Base-by-base conservation (phyloP, 2,888 invertebrate genomes). In the Monopis laevigella region DNA sequence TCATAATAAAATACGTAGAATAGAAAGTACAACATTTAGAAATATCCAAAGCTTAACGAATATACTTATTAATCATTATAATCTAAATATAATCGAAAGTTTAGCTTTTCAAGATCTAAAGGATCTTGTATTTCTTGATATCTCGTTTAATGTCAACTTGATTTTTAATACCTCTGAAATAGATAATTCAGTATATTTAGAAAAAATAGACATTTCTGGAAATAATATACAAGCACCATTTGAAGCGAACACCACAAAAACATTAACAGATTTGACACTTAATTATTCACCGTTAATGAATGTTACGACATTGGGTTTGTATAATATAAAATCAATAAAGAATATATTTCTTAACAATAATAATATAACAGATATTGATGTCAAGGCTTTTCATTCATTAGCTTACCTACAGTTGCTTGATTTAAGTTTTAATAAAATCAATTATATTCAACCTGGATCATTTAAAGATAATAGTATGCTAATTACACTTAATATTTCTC, bases 401-500 rank as follows among this genome's bases (percentile, higher is more conserved):
- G 47, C 19, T n/a, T 26, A 44, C 24, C 46, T 73, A 10, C 42
- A 32, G 16, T 30, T 43, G 21, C 48, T 73, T 39, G 71, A 73
- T 50, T 42, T 73, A 14, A 72, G 73, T 48, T 56, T 46, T 16
- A 73, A 73, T 43, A 50, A 58, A 45, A 59, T 73, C 44, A 50
- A 45, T 18, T 57, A 44, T 16, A 62, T 73, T 41, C 66, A 72
- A 51, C 63, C 70, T 1, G 66, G 68, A 2, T 51, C 54, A 19
- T 69, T 73, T 42, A 64, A 55, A 49, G 60, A 67, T 6, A 69
- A 64, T 17, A 42, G 38, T 6, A 44, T 55, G 4, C 49, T 73
- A 18, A 13, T 45, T 16, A 43, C 36, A 4, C 50, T 73, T 2
- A 72, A 70, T 40, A 46, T 73, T 40, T 73, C 73, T 11, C 68